These are phyloP conservation scores for Agapetus fuscipes DNA, from an alignment of 2,888 invertebrate genomes.

Conservation along the genomic window DNA sequence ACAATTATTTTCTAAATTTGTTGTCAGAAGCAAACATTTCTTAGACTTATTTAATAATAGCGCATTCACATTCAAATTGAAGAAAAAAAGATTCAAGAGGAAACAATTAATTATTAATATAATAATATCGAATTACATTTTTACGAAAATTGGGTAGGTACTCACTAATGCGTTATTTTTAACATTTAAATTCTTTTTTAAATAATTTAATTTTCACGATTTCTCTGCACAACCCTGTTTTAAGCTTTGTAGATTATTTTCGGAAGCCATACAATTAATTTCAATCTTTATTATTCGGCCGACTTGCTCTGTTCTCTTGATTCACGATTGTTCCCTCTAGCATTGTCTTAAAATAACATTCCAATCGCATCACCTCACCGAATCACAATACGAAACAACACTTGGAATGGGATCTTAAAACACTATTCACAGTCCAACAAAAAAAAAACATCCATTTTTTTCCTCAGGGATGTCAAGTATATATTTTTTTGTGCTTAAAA, in stretches of 20 bases:
- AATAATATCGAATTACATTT: too few relatives aligned
- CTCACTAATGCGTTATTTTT: background rate
- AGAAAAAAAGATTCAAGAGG: too few relatives aligned
- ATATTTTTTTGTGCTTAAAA: too few relatives aligned
- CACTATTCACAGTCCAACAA: too few relatives aligned
- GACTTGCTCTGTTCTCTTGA: conserved; percentile 14
- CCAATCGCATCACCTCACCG: background rate
- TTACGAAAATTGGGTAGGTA: too few relatives aligned
- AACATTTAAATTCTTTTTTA: background rate
- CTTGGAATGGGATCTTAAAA: conserved; percentile 8
- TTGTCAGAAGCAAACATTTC: too few relatives aligned
- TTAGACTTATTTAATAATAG: too few relatives aligned
- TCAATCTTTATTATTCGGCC: conserved; percentile 14
- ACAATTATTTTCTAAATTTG: too few relatives aligned
- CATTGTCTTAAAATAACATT: conserved; percentile 11
- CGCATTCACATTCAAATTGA: too few relatives aligned
- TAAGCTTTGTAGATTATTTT: conserved; percentile 4
- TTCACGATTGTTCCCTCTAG: conserved; percentile 8
- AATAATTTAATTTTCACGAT: background rate
- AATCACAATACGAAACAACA: background rate
- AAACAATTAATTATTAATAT: too few relatives aligned
- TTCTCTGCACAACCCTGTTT: background rate
- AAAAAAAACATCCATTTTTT: background rate
- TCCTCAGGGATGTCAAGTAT: too few relatives aligned
- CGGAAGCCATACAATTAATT: conserved; percentile 15